Base-by-base conservation (phyloP, 2,888 invertebrate species). In the Agrochola lychnidis region DNA sequence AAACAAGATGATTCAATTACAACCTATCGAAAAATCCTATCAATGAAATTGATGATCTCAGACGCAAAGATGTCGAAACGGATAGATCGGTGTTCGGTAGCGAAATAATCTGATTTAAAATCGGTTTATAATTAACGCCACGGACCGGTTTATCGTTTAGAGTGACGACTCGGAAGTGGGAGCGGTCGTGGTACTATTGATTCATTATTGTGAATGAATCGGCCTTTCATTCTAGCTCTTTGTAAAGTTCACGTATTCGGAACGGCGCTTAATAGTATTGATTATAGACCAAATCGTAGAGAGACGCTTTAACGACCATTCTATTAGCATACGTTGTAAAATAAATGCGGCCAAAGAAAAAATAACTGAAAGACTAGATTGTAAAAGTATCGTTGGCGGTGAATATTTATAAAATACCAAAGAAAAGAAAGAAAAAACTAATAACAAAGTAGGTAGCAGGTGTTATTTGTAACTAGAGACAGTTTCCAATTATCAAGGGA, bases 131-230 rank as follows among this genome's bases (percentile, higher is more conserved):
- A 96, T 96, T 95, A 95, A 95, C 93, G 93, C 92, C 89, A 87
- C 84, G 86, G 92, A 96, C 96, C 95, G 95, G 96, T 96, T 87
- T 90, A 83, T 81, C 76, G 80, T 79, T 86, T 90, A 89, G 90
- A 92, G 90, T 91, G 92, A 93, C 91, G 93, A 90, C 90, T 94
- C 92, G 92, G 94, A 94, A 94, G 94, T 92, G 90, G 92, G 91
- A 93, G 92, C 93, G 92, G 91, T 89, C 84, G 89, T 88, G 90
- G 89, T 89, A 86, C 91, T 91, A 93, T 93, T 91, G 92, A 93
- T 91, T 95, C 95, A 94, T 96, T 96, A 95, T 93, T 92, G 94
- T 95, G 94, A 95, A 96, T 96, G 95, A 96, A 95, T 95, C 93
- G 94, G 92, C 90, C 94, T 93, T 96, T 95, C 94, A 93, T 94